A percentile compares a stretch with the other conserved stretches of the same genome.
These are phyloP conservation scores for Ametastegia equiseti DNA, from an alignment of 2,888 invertebrate species.

Conservation along the genomic window DNA sequence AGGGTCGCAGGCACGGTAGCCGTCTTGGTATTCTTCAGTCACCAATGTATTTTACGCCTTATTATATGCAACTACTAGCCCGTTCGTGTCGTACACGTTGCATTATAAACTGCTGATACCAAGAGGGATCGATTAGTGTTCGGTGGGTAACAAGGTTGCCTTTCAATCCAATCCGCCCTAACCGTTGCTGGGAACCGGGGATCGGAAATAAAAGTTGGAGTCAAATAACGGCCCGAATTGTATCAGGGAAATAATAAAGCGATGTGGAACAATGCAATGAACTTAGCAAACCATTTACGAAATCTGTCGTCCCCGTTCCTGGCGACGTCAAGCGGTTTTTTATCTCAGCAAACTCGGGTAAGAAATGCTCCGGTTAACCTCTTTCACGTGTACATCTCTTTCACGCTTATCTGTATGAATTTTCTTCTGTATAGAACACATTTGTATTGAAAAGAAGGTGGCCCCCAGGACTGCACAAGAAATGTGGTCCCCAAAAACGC, in stretches of 20 bases:
- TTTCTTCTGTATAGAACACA: conserved; percentile 81
- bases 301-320: conserved; percentile 44
- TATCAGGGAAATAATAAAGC: not conserved
- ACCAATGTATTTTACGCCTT: not conserved
- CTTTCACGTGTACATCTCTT: conserved; percentile 29
- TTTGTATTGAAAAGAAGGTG: conserved; percentile 84
- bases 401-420: not conserved
- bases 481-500: conserved; percentile 77
- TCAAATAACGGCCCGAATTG: not conserved
- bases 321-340: conserved; percentile 49
- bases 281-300: conserved; percentile 12
- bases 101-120: not conserved
- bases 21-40: too few species aligned
- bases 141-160: not conserved
- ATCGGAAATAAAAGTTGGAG: not conserved
- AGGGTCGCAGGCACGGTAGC: too few species aligned
- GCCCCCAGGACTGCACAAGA: conserved; percentile 80
- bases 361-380: conserved; percentile 46
- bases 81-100: not conserved
- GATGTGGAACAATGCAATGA: conserved; percentile 36
- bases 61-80: not conserved
- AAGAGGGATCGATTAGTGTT: not conserved
- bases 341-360: conserved; percentile 62
- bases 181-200: not conserved
- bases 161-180: not conserved